Base-by-base conservation (phyloP, 2,797 vertebrate genomes). In the Cynodonichthys magdalenae region DNA sequence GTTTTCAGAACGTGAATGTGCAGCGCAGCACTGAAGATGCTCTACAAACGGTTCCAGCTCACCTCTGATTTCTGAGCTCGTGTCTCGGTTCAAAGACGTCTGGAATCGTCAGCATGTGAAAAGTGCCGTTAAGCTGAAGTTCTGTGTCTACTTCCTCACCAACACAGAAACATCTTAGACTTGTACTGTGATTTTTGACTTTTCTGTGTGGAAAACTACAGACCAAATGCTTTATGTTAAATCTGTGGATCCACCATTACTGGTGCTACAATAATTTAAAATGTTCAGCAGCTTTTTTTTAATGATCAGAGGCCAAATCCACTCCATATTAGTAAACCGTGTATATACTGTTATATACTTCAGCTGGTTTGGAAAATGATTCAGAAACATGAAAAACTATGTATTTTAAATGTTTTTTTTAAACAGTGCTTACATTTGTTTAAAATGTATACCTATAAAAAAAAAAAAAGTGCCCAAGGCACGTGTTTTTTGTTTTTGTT, bases 11-110 rank as follows among this genome's bases (percentile, higher is more conserved):
- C 54, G 95, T 96, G 50, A 90, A 90, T 0, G 91, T 95, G 63
- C 86, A 93, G 75, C 94, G 95, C 65, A 93, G 89, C 5, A 84
- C 90, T 20, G 94, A 95, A 73, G 95, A 95, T 6, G 95, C 95
- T 61, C 62, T 96, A 82, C 89, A 90, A 75, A 96, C 95, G 0
- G 95, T 96, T 15, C 95, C 95, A 0, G 77, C 89, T 47, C 94
- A 96, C 82, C 93, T 94, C 81, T 96, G 89, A 64, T 69, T 41
- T 49, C 73, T 50, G 18, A 51, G 27, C 62, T 17, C 14, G 4
- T 39, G 58, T 41, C 36, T 42, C 45, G 11, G 52, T 66, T 15
- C 3, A 5, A 10, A 28, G 57, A 47, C 62, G 51, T 18, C 39
- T 53, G 53, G 71, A 57, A 65, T 19, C 52, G 54, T 56, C 63